Conservation (phyloP, 2,797 vertebrate species). For the Myotis vivesi region DNA sequence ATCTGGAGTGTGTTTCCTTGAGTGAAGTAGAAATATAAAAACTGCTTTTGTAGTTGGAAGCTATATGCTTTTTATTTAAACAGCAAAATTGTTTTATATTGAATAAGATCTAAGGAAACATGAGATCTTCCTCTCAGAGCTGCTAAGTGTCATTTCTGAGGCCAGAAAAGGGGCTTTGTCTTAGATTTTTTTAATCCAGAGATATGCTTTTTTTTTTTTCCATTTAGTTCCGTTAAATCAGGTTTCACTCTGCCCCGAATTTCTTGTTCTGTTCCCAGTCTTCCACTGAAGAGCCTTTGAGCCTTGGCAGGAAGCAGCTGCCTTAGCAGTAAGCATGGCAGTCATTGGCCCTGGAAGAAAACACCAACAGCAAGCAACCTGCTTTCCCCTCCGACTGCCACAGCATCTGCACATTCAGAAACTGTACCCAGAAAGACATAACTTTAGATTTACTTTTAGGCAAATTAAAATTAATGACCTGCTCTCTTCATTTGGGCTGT, state of each 20-base stretch:
- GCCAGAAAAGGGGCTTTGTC: background rate
- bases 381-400: background rate
- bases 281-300: background rate
- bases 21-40: conserved; percentile 30
- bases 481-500: conserved; percentile 2
- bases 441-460: background rate
- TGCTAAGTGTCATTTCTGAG: background rate
- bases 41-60: background rate
- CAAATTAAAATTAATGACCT: conserved; percentile 51
- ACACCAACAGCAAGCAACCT: background rate
- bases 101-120: background rate
- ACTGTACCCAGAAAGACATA: background rate
- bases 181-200: background rate
- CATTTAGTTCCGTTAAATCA: background rate
- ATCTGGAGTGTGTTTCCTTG: conserved; percentile 3
- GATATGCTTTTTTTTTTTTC: background rate
- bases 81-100: conserved; percentile 7
- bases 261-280: background rate
- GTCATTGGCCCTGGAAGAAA: background rate
- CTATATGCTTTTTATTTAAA: background rate
- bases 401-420: background rate
- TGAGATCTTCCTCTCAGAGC: background rate
- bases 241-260: background rate
- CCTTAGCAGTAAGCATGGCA: background rate
- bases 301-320: background rate